A percentile compares a stretch with the other conserved stretches of the same genome.
These are phyloP conservation scores for Lasioglossum pauxillum DNA, from an alignment of 2,888 invertebrate genomes.

Conservation along the genomic window DNA sequence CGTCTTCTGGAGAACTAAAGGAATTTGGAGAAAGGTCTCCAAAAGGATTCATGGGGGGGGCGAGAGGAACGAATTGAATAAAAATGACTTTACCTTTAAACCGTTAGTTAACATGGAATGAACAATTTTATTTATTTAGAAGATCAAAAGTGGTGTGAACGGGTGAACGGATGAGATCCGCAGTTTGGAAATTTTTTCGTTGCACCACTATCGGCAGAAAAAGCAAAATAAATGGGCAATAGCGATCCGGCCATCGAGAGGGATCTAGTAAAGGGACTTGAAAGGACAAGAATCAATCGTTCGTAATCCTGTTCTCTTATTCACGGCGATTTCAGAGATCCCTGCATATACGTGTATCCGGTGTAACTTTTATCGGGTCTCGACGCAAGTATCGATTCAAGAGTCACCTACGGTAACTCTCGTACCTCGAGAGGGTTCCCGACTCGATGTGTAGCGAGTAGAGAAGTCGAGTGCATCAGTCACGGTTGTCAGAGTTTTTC, in stretches of 20 bases:
- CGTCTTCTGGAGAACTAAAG: not conserved
- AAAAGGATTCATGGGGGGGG: not conserved
- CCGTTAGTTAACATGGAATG: no score
- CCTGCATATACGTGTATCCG: not conserved
- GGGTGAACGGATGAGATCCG: no score
- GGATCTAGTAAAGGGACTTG: not conserved
- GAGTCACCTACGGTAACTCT: not conserved
- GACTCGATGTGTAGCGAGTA: not conserved
- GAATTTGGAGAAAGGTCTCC: not conserved
- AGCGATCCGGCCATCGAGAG: not conserved
- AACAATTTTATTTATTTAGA: no score
- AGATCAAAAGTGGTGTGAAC: no score
- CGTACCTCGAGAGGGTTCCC: not conserved
- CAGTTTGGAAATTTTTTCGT: no score
- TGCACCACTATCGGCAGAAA: not conserved
- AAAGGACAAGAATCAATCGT: not conserved
- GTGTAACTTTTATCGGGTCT: not conserved
- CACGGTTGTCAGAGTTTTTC: constrained; percentile 1
- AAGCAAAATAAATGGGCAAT: not conserved
- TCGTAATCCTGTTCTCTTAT: not conserved
- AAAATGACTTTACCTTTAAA: no score
- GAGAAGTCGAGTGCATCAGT: not conserved
- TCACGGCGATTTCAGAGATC: not conserved
- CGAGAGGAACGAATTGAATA: no score
- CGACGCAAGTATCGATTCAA: not conserved